These are phyloP conservation scores for Manis pentadactyla DNA, from an alignment of 2,797 vertebrate genomes.

Conservation along the genomic window DNA sequence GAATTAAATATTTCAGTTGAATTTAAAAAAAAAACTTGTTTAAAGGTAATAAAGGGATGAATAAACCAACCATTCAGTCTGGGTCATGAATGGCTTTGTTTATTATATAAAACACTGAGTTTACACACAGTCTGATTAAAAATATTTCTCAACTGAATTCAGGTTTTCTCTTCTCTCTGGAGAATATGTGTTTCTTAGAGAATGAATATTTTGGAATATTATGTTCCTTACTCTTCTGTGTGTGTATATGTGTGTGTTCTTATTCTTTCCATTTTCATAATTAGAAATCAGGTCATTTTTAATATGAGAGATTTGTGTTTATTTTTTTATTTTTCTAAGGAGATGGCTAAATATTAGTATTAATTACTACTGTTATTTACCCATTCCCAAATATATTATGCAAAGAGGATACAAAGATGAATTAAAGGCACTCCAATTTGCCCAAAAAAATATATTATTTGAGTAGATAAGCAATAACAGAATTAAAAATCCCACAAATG, in stretches of 20 bases:
- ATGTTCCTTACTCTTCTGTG: not conserved
- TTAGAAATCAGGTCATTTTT: not conserved
- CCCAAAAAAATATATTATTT: not conserved
- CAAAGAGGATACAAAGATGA: not conserved
- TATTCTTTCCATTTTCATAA: not conserved
- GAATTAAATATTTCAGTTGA: slow-evolving; percentile 23
- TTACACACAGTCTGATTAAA: slow-evolving; percentile 41
- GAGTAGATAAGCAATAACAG: not conserved
- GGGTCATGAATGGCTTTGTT: not conserved
- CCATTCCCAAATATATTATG: not conserved
- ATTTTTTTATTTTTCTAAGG: slow-evolving; percentile 16
- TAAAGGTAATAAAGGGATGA: slow-evolving; percentile 32
- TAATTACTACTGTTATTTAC: not conserved
- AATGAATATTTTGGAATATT: not conserved
- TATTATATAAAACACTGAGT: slow-evolving; percentile 19
- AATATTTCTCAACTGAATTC: slow-evolving; percentile 32
- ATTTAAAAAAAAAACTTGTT: not conserved
- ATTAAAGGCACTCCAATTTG: not conserved
- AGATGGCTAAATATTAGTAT: not conserved
- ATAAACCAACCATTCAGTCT: slow-evolving; percentile 34
- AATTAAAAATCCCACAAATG: not conserved
- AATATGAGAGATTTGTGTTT: not conserved
- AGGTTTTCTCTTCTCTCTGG: not conserved
- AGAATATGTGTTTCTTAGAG: not conserved
- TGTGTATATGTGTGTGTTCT: not conserved